Evolutionary conservation across 1,140 invertebrate genomes (phyloP).

Genomic region (Trichogramma pretiosum): DNA sequence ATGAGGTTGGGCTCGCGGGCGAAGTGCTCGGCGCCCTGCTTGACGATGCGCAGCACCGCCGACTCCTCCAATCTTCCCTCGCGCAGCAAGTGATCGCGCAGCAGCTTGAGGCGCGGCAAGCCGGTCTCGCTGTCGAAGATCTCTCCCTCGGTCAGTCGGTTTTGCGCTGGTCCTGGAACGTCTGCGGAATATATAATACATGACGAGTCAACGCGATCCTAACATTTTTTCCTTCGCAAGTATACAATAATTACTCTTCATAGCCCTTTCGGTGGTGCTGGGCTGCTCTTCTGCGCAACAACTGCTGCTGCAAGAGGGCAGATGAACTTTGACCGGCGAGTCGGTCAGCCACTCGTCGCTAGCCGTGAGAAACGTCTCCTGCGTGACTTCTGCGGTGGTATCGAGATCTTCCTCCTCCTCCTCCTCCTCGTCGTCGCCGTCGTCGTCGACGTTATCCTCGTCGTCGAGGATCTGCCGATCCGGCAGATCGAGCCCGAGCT

Average conservation of each 20-base stretch:
- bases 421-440: too few relatives aligned
- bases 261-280: background rate
- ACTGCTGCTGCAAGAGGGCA: too few relatives aligned
- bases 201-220: background rate
- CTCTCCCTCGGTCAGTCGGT: constrained; percentile 89
- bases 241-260: background rate
- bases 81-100: constrained; percentile 97
- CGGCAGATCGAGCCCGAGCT: too few relatives aligned
- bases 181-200: too few relatives aligned
- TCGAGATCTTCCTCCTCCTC: too few relatives aligned
- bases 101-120: constrained; percentile 89
- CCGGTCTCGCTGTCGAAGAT: constrained; percentile 90
- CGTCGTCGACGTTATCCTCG: too few relatives aligned
- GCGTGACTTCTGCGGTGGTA: too few relatives aligned
- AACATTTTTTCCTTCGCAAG: background rate
- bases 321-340: too few relatives aligned
- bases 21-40: constrained; percentile 90
- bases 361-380: too few relatives aligned
- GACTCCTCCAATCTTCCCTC: constrained; percentile 97
- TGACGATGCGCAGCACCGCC: constrained; percentile 92
- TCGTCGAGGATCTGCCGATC: too few relatives aligned
- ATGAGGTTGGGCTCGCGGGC: constrained; percentile 99
- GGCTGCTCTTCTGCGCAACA: too few relatives aligned
- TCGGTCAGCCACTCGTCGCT: too few relatives aligned
- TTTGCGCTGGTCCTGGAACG: constrained; percentile 94